Percentiles rank a stretch among this genome's conserved stretches.
These are phyloP conservation scores for Aphidoletes aphidimyza DNA, from an alignment of 2,888 invertebrate species.

Conservation along the genomic window DNA sequence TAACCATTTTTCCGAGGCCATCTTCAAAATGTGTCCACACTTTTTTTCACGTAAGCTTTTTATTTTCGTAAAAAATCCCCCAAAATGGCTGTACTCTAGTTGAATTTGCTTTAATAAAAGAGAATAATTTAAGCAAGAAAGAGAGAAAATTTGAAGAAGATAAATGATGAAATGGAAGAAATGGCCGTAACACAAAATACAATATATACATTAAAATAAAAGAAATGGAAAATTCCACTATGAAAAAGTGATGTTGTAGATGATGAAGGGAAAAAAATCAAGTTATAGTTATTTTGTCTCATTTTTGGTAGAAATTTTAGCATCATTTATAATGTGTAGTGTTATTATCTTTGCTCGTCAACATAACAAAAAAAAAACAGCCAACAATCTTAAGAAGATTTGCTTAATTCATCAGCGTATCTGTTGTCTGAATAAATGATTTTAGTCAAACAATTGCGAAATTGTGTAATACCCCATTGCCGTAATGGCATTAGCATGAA, in stretches of 20 bases:
- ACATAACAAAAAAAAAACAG: background rate
- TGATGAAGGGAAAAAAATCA: too few relatives aligned
- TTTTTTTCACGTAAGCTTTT: background rate
- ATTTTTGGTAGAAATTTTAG: slow-evolving; percentile 31
- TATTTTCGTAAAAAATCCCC: slow-evolving; percentile 45
- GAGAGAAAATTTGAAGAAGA: background rate
- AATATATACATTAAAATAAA: background rate
- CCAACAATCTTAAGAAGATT: background rate
- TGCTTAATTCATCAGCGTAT: background rate
- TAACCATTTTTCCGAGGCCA: background rate
- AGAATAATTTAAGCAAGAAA: background rate
- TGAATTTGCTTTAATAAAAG: slow-evolving; percentile 32
- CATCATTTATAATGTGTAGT: slow-evolving; percentile 24
- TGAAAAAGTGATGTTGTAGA: slow-evolving; percentile 23
- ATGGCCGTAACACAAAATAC: background rate
- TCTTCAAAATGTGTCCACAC: background rate
- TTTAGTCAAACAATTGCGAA: background rate
- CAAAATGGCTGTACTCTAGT: slow-evolving; percentile 49
- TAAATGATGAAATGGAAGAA: background rate
- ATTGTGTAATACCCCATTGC: too few relatives aligned
- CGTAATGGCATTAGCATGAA: too few relatives aligned
- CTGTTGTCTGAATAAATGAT: background rate
- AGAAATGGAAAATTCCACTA: background rate
- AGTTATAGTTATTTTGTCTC: slow-evolving; percentile 17
- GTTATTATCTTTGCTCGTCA: too few relatives aligned